Evolutionary conservation across 2,113 vertebrate genomes (phyloP).

Genomic region (Crotalus helleri): DNA sequence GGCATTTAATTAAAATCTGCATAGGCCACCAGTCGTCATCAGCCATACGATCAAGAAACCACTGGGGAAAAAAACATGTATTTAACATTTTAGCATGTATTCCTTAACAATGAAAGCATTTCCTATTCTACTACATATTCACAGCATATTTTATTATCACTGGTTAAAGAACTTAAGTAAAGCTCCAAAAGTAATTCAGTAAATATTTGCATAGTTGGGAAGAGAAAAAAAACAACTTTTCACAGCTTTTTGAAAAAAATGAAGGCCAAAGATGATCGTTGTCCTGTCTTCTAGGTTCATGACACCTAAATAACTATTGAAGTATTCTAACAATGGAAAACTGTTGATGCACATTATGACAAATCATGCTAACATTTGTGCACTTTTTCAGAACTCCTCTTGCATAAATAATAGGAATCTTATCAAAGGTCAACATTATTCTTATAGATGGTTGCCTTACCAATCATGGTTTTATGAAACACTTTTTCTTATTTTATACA

Average conservation of each 20-base stretch:
- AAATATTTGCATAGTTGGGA: conserved; percentile 24
- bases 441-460: neutral
- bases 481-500: neutral
- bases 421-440: neutral
- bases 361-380: too few relatives aligned
- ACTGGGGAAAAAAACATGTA: conserved; percentile 73
- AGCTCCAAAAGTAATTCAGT: conserved; percentile 43
- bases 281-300: neutral
- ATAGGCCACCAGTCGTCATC: conserved; percentile 99
- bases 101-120: conserved; percentile 30
- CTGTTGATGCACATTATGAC: neutral
- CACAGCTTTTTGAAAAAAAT: neutral
- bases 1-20: conserved; percentile 99
- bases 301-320: neutral
- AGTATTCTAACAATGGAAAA: too few relatives aligned
- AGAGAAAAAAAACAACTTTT: conserved; percentile 35
- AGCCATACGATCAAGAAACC: conserved; percentile 99
- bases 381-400: too few relatives aligned
- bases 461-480: neutral
- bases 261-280: neutral
- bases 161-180: conserved; percentile 35
- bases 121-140: conserved; percentile 48
- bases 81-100: conserved; percentile 44
- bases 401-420: too few relatives aligned
- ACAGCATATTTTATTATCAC: conserved; percentile 48